Conservation (phyloP, 2,113 vertebrate species). For the Antennarius striatus region DNA sequence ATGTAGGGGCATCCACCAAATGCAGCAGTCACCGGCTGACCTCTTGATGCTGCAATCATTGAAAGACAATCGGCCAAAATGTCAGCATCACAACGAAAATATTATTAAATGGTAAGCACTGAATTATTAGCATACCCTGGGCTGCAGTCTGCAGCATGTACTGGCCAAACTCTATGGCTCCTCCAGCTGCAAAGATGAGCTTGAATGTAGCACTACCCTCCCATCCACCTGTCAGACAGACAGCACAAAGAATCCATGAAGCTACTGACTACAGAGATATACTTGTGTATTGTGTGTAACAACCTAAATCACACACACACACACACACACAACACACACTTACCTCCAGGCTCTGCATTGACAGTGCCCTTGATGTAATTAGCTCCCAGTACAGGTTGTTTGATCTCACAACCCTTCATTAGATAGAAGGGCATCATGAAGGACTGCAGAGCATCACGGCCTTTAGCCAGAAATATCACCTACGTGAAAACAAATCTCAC, state of each 20-base stretch:
- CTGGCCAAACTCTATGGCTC: constrained; percentile 97
- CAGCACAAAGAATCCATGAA: background rate
- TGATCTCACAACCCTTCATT: constrained; percentile 95
- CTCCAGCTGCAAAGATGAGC: constrained; percentile 88
- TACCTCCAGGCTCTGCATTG: constrained; percentile 90
- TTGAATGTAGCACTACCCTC: constrained; percentile 89
- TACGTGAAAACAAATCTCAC: constrained; percentile 54
- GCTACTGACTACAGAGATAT: too few relatives aligned
- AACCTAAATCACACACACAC: background rate
- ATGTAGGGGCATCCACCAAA: constrained; percentile 88
- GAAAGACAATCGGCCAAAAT: background rate
- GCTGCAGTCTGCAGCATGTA: constrained; percentile 93
- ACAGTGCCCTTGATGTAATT: constrained; percentile 94
- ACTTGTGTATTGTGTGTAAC: background rate
- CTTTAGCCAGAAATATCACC: constrained; percentile 95
- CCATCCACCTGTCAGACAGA: constrained; percentile 87
- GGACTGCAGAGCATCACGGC: constrained; percentile 89
- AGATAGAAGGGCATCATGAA: constrained; percentile 99
- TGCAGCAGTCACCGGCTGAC: constrained; percentile 84
- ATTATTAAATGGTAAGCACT: too few relatives aligned
- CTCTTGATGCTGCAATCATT: constrained; percentile 86
- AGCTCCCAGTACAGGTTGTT: constrained; percentile 95
- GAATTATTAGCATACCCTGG: constrained; percentile 81
- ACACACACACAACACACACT: constrained; percentile 1
- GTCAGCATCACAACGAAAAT: fast-evolving